Conservation (phyloP, 2,888 invertebrate genomes). For the Pristionchus japonicus region DNA sequence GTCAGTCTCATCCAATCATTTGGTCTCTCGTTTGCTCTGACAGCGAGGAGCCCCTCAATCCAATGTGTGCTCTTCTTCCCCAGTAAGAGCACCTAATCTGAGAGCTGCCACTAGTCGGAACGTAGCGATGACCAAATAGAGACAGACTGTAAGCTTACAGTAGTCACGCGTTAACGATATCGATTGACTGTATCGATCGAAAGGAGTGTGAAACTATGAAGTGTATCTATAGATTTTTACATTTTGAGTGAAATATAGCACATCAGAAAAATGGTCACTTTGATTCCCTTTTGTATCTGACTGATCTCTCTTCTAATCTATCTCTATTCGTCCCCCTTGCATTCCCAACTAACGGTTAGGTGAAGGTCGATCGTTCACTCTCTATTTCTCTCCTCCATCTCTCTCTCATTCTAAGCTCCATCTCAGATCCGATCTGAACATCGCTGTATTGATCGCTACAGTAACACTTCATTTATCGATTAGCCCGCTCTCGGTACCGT, state of each 20-base stretch:
- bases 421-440: not conserved
- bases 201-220: no score
- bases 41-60: no score
- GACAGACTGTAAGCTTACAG: not conserved
- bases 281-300: not conserved
- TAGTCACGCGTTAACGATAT: not conserved
- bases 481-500: not conserved
- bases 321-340: not conserved
- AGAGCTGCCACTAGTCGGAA: not conserved
- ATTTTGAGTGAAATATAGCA: no score
- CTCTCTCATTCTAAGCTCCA: not conserved
- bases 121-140: not conserved
- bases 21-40: not conserved
- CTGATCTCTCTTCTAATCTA: slow-evolving; percentile 22
- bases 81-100: not conserved
- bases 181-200: not conserved
- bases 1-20: not conserved
- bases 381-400: slow-evolving; percentile 12
- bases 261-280: no score
- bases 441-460: not conserved
- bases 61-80: not conserved
- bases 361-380: slow-evolving; percentile 29
- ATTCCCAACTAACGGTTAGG: slow-evolving; percentile 20
- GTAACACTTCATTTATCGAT: not conserved
- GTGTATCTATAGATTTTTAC: no score